phyloP scores from a whole-genome alignment of 2,888 invertebrate species.

The Campaea margaritaria region DNA sequence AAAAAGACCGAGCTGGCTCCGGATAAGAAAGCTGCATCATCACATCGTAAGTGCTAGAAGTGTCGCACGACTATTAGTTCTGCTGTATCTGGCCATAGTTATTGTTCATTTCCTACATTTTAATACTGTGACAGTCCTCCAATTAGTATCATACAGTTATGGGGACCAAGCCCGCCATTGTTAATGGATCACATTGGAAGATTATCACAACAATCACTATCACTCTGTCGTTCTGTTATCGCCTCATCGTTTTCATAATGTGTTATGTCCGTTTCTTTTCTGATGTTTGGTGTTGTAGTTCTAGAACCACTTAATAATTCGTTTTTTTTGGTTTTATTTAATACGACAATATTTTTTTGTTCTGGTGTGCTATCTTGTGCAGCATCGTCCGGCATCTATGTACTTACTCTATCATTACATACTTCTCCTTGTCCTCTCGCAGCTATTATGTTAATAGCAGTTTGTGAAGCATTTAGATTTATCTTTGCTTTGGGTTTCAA shows the following conservation, averaged over 20 bases:
- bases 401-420: too few relatives aligned
- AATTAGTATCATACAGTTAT: constrained; percentile 30
- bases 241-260: constrained; percentile 41
- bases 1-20: constrained; percentile 81
- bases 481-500: too few relatives aligned
- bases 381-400: too few relatives aligned
- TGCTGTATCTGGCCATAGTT: constrained; percentile 34
- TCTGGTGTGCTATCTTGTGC: too few relatives aligned
- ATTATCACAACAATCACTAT: constrained; percentile 46
- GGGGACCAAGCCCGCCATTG: constrained; percentile 23
- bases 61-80: constrained; percentile 65
- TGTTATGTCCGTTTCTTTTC: constrained; percentile 43
- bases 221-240: constrained; percentile 37
- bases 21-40: constrained; percentile 79
- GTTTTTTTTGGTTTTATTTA: constrained; percentile 1
- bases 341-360: neutral
- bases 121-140: constrained; percentile 50
- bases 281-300: constrained; percentile 50
- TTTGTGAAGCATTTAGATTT: too few relatives aligned
- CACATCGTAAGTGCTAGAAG: constrained; percentile 84
- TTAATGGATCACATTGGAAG: constrained; percentile 44
- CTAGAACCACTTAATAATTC: constrained; percentile 32
- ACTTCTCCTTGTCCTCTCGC: too few relatives aligned
- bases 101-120: constrained; percentile 40
- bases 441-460: too few relatives aligned